phyloP scores from a whole-genome alignment of 2,797 vertebrate species.

The Galaxias olidus region DNA sequence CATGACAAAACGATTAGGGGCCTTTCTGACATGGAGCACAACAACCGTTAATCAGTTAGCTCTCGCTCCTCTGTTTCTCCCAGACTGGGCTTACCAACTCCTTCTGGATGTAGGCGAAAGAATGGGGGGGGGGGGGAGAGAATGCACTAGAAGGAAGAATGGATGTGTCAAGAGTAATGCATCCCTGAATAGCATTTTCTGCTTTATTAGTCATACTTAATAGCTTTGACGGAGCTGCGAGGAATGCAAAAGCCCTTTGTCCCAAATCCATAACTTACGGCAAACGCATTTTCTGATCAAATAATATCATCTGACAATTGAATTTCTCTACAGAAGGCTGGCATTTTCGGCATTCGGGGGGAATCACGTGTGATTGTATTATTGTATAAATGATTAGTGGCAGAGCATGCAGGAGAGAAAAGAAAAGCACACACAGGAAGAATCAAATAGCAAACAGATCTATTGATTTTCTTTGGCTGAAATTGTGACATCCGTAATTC shows the following conservation, averaged over 20 bases:
- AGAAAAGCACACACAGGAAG: not conserved
- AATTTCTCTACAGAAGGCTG: slow-evolving; percentile 19
- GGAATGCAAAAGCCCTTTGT: slow-evolving; percentile 30
- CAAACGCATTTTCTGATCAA: slow-evolving; percentile 41
- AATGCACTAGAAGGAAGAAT: slow-evolving; percentile 42
- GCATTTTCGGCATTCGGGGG: slow-evolving; percentile 11
- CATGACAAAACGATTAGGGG: slow-evolving; percentile 34
- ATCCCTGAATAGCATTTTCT: slow-evolving; percentile 49
- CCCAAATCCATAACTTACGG: slow-evolving; percentile 32
- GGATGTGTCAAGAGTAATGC: slow-evolving; percentile 49
- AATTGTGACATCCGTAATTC: slow-evolving; percentile 7
- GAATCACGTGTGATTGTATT: not conserved
- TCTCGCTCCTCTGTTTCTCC: slow-evolving; percentile 24
- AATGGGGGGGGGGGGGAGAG: slow-evolving; percentile 16
- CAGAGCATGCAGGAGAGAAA: not conserved
- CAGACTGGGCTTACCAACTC: slow-evolving; percentile 15
- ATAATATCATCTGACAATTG: slow-evolving; percentile 39
- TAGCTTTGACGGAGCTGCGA: slow-evolving; percentile 41
- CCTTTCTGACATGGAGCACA: slow-evolving; percentile 24
- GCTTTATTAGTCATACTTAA: slow-evolving; percentile 59
- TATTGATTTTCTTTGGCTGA: slow-evolving; percentile 6
- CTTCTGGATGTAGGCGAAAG: slow-evolving; percentile 6
- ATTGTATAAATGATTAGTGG: slow-evolving; percentile 6
- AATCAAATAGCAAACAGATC: not conserved
- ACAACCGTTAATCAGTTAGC: slow-evolving; percentile 28